phyloP scores from a whole-genome alignment of 1,140 invertebrate genomes.

The Littorina saxatilis region DNA sequence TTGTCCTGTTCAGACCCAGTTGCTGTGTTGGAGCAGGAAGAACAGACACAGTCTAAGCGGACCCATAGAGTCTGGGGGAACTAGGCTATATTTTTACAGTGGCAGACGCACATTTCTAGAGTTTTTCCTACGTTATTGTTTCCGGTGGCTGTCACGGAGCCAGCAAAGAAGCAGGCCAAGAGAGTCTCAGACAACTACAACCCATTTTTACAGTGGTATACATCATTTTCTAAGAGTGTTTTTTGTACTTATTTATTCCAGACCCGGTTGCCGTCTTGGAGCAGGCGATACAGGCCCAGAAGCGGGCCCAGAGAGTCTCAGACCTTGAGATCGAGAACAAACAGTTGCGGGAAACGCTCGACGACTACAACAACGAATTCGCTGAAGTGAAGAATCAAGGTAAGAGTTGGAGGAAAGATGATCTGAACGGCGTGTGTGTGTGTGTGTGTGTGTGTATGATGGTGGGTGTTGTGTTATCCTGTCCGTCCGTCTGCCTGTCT shows the following conservation, averaged over 20 bases:
- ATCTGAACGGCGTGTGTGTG: neutral
- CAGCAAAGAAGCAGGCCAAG: constrained; percentile 77
- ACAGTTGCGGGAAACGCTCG: constrained; percentile 77
- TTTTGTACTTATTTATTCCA: constrained; percentile 45
- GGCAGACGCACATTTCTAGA: no score
- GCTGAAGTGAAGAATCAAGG: constrained; percentile 79
- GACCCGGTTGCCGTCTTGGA: constrained; percentile 78
- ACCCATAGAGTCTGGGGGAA: no score
- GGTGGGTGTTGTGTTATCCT: neutral
- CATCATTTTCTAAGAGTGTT: no score
- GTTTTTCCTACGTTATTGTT: no score
- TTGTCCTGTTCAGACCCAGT: neutral
- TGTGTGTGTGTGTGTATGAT: neutral
- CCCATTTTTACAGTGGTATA: no score
- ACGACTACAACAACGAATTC: constrained; percentile 79
- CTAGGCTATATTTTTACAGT: no score
- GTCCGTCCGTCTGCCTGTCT: no score
- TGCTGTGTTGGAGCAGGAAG: no score
- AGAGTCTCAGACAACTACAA: constrained; percentile 75
- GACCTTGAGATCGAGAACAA: constrained; percentile 80
- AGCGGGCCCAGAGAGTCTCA: constrained; percentile 75
- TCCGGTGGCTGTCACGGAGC: no score
- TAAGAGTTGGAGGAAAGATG: constrained; percentile 44
- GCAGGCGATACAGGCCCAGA: constrained; percentile 75
- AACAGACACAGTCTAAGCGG: no score